Evolutionary conservation across 2,888 invertebrate species (phyloP), one percentile per base, ranked within the genome.

Genomic region (Caenorhabditis sp.): DNA sequence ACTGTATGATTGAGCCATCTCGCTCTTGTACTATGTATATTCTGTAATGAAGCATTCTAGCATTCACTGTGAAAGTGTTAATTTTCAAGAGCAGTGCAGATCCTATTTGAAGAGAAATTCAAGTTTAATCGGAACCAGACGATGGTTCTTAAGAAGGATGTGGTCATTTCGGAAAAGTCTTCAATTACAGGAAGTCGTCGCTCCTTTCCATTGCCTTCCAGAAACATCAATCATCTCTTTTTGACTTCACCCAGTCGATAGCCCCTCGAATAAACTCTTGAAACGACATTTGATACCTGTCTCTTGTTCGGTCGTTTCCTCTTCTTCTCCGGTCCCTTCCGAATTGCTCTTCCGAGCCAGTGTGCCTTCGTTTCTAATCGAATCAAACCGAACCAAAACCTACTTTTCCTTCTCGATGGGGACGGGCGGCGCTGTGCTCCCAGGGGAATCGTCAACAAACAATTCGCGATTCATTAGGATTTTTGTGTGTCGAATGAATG

Each of bases 331-430:
- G 13, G 30, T 43, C 15, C 39, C 30, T 22, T 32, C 45, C 41
- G 15, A 17, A n/a, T n/a, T n/a, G n/a, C n/a, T n/a, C 20, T 46
- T 55, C 48, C 55, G 48, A 48, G 48, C 27, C 48, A 27, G 48
- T 55, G 48, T 71, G 53, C 48, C 71, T n/a, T 39, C 37, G n/a
- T 27, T 70, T 73, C 73, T 62, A 73, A 73, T 73, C 73, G 43
- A 73, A 73, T 73, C 58, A 73, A 73, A 73, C 65, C 65, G 65
- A 73, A 73, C 73, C 59, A 52, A 58, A 70, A 59, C 52, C 70
- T 70, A 70, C 70, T 70, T 68, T 59, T 43, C 13, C 50, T 39
- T 52, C 52, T 45, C 32, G 35, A 32, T 17, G 24, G 32, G 43
- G 48, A 50, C 30, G 56, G 56, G 30, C 43, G 43, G 43, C 27